Evolutionary conservation across 2,113 vertebrate genomes (phyloP), one percentile per base, ranked within the genome.

Genomic region (Festucalex cinctus): DNA sequence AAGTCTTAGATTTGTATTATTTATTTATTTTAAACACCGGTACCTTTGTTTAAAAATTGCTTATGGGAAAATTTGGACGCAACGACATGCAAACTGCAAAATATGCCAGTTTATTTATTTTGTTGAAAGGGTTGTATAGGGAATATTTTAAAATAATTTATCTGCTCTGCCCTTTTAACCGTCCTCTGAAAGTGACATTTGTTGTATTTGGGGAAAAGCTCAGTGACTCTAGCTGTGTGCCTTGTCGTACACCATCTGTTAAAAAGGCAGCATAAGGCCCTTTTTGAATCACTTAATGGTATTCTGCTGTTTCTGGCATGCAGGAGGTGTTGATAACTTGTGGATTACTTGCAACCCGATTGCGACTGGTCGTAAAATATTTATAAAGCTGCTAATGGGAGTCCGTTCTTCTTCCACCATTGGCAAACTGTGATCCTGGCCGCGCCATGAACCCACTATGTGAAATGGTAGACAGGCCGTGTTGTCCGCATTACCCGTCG

Each of bases 371-470:
- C 7, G 13, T 41, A 58, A 82, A 86, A 81, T 58, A 81, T 86
- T 77, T 9, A 86, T 69, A 59, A 64, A 46, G 37, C 1, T 6
- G 49, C 74, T 82, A n/a, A 86, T 85, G 87, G 84, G 76, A 81
- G 72, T 67, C 62, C 17, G 61, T 68, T 43, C 26, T 66, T 43
- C 32, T 71, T 69, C 4, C 20, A 14, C 16, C 17, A 3, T 48
- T 64, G 9, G 63, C 22, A 1, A 13, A 63, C 74, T 84, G 74
- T 81, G 53, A 74, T 36, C 53, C 53, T 26, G 58, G 19, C 35
- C 58, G 20, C 0, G 19, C 12, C 5, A 39, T 62, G 14, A 24
- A 24, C 13, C 22, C 37, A 20, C 63, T 81, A 68, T 80, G 58
- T 57, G 65, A 66, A 75, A 67, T 35, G 26, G 24, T 49, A 41